Conservation (phyloP, 2,888 invertebrate species). For the Meganola albula region DNA sequence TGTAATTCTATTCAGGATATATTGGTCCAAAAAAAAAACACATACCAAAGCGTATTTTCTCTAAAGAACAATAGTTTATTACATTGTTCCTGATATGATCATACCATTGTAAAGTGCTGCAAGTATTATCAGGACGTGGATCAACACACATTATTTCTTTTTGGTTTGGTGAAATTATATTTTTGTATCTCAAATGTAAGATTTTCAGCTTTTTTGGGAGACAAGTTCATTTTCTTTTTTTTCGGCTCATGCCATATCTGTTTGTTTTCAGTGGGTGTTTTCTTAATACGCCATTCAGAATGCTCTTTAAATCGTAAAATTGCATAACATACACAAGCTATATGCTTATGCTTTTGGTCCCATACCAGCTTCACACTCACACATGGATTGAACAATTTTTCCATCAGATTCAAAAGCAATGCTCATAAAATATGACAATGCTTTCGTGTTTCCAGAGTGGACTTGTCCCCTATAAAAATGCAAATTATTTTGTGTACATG, state of each 20-base stretch:
- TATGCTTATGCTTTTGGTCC: constrained; percentile 9
- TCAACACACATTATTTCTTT: constrained; percentile 7
- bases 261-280: constrained; percentile 8
- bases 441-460: constrained; percentile 6
- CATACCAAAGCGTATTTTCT: neutral
- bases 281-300: constrained; percentile 2
- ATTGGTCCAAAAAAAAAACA: neutral
- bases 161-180: constrained; percentile 8
- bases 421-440: neutral
- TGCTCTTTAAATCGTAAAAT: constrained; percentile 5
- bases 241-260: constrained; percentile 8
- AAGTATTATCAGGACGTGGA: constrained; percentile 1
- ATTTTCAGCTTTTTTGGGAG: constrained; percentile 8
- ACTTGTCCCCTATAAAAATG: constrained; percentile 10
- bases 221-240: constrained; percentile 8
- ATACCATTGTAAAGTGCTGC: neutral
- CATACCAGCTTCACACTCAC: constrained; percentile 6
- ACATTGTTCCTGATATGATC: constrained; percentile 5
- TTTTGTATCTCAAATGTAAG: constrained; percentile 7
- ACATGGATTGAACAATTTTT: neutral
- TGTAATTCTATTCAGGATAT: neutral
- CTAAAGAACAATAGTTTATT: constrained; percentile 12
- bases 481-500: constrained; percentile 9
- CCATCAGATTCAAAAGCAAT: neutral
- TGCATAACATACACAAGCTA: constrained; percentile 7